These are phyloP conservation scores for Sialis fuliginosa DNA, from an alignment of 2,888 invertebrate genomes.

Conservation along the genomic window DNA sequence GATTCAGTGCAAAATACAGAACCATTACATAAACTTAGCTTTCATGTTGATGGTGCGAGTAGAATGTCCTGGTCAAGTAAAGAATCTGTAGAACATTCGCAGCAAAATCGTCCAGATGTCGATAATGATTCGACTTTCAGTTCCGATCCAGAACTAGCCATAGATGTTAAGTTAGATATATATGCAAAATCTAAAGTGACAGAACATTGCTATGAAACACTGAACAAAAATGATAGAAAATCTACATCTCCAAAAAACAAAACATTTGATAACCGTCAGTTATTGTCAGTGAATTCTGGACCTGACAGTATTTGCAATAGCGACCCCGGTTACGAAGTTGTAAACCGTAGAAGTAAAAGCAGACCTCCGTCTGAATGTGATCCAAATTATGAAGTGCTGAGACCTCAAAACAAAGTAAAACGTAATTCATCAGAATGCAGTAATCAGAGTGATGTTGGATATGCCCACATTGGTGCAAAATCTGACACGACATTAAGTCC, in stretches of 20 bases:
- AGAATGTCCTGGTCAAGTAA: conserved; percentile 22
- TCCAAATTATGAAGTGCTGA: conserved; percentile 65
- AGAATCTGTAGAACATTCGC: conserved; percentile 16
- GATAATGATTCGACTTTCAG: conserved; percentile 6
- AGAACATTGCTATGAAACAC: conserved; percentile 43
- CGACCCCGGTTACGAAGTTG: conserved; percentile 59
- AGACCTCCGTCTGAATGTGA: conserved; percentile 33
- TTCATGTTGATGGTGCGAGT: conserved; percentile 11
- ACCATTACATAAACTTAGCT: conserved; percentile 13
- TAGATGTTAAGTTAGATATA: neutral
- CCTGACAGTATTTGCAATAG: conserved; percentile 40
- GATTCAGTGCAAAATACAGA: conserved; percentile 6
- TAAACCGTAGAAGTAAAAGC: conserved; percentile 25
- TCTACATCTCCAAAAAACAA: conserved; percentile 3
- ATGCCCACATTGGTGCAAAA: conserved; percentile 12
- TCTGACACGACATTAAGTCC: neutral
- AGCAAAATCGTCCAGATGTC: conserved; percentile 5
- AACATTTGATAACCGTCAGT: conserved; percentile 4
- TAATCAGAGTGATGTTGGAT: conserved; percentile 10
- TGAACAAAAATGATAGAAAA: conserved; percentile 24
- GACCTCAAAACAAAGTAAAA: conserved; percentile 27
- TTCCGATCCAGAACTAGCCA: conserved; percentile 6
- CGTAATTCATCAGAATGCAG: neutral
- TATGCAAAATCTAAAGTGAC: conserved; percentile 12
- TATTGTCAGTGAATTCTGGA: conserved; percentile 19